Conservation (phyloP, 2,113 vertebrate species). For the Corythoichthys intestinalis region DNA sequence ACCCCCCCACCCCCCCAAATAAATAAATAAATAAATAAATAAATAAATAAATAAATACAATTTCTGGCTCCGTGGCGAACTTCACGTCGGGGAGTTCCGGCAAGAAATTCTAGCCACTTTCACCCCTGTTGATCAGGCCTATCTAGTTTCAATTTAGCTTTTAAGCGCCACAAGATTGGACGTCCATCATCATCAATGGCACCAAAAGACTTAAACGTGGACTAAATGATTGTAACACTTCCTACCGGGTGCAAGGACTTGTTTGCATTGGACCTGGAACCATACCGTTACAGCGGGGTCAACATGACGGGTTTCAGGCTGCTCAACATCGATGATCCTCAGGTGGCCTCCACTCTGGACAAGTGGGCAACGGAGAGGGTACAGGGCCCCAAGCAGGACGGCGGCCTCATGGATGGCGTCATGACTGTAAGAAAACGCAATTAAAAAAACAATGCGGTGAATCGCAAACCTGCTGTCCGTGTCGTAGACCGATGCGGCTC, state of each 20-base stretch:
- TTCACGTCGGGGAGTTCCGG: no score
- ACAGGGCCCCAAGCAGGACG: conserved; percentile 85
- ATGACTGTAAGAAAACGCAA: conserved; percentile 81
- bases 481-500: conserved; percentile 87
- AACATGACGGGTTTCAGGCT: conserved; percentile 97
- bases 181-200: no score
- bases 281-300: conserved; percentile 95
- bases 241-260: conserved; percentile 76
- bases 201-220: not conserved
- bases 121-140: no score
- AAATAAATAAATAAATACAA: no score
- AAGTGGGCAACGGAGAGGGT: conserved; percentile 91
- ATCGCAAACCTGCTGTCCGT: no score
- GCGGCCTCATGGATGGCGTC: conserved; percentile 84
- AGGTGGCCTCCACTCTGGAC: conserved; percentile 84
- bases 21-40: no score
- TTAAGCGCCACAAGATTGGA: no score
- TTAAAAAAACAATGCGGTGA: no score
- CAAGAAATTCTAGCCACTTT: no score
- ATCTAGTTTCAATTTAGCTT: no score
- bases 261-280: conserved; percentile 93
- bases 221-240: not conserved
- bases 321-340: conserved; percentile 83
- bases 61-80: no score
- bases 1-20: no score